A percentile compares a stretch with the other conserved stretches of the same genome.
Conservation (phyloP, 2,113 vertebrate species). For the Ahaetulla prasina region DNA sequence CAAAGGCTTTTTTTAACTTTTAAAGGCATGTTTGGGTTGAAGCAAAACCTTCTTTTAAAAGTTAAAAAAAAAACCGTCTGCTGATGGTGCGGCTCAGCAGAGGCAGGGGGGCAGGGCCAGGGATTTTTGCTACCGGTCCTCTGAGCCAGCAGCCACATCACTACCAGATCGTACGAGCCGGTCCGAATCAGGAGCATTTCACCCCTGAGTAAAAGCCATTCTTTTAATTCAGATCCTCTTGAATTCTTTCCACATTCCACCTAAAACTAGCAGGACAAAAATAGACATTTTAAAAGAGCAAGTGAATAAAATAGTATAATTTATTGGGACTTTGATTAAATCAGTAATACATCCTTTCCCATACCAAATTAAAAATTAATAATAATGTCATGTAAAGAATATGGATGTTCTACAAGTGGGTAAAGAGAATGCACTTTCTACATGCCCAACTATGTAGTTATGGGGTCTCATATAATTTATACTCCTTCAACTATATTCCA, state of each 20-base stretch:
- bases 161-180: too few relatives aligned
- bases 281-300: neutral
- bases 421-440: neutral
- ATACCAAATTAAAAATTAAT: neutral
- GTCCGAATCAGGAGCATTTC: too few relatives aligned
- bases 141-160: too few relatives aligned
- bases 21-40: too few relatives aligned
- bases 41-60: too few relatives aligned
- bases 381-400: neutral
- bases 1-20: too few relatives aligned
- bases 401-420: neutral
- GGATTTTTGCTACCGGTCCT: too few relatives aligned
- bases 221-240: too few relatives aligned
- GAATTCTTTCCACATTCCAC: constrained; percentile 6
- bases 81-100: too few relatives aligned
- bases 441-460: neutral
- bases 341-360: neutral
- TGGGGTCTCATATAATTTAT: neutral
- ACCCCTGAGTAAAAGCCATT: too few relatives aligned
- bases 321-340: neutral
- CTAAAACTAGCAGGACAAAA: neutral
- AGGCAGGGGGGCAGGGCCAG: too few relatives aligned
- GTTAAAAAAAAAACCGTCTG: too few relatives aligned
- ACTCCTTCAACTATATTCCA: neutral
- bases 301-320: neutral